These are phyloP conservation scores for Gryon sp. DNA, from an alignment of 1,140 invertebrate genomes.

Conservation along the genomic window DNA sequence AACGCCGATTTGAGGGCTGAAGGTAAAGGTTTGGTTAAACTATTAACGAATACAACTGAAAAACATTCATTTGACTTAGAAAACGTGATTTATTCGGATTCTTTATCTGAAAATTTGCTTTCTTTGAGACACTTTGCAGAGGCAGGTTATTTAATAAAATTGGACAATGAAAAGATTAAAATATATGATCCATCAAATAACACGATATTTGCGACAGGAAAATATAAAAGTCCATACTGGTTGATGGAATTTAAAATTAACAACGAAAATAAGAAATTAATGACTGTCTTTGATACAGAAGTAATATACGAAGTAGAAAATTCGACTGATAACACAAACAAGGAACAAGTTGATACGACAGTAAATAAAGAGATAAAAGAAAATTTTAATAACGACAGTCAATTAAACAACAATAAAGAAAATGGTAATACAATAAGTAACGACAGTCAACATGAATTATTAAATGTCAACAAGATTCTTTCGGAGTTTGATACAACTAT, in stretches of 20 bases:
- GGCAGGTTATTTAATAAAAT: not conserved
- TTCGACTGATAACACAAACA: no score
- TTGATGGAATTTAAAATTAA: not conserved
- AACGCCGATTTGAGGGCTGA: not conserved
- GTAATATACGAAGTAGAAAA: no score
- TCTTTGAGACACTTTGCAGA: conserved; percentile 13
- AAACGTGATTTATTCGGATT: conserved; percentile 23
- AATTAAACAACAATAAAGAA: no score
- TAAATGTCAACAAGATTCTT: no score
- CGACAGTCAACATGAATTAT: no score
- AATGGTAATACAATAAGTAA: no score
- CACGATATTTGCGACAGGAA: not conserved
- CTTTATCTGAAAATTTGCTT: conserved; percentile 37
- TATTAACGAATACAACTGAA: not conserved
- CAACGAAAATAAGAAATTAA: not conserved
- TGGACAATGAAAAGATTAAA: not conserved
- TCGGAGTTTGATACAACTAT: not conserved
- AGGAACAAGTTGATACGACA: no score
- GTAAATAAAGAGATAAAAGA: no score
- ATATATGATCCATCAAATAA: not conserved
- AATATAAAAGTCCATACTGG: not conserved
- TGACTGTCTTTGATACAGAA: not conserved
- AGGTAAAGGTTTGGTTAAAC: not conserved
- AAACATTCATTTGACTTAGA: not conserved
- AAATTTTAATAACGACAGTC: no score